A percentile compares a stretch with the other conserved stretches of the same genome.
Evolutionary conservation across 2,797 vertebrate genomes (phyloP).

Genomic region (Etheostoma nigrum): DNA sequence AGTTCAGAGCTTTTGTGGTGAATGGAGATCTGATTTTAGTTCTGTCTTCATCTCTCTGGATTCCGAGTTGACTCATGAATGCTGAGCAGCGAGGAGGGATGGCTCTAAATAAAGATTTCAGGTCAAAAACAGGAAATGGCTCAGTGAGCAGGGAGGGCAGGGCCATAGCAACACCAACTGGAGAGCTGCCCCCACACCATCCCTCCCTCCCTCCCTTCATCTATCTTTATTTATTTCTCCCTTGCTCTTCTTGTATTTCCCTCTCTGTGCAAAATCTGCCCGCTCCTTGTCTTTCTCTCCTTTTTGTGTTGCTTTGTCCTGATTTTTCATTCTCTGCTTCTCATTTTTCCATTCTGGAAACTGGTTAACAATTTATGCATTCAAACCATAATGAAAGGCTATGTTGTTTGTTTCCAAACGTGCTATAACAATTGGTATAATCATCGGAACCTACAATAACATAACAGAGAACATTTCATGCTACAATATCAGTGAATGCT

Average conservation of each 20-base stretch:
- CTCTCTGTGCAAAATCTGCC: conserved; percentile 40
- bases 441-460: background rate
- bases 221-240: conserved; percentile 64
- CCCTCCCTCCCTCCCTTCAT: conserved; percentile 47
- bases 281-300: background rate
- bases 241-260: conserved; percentile 62
- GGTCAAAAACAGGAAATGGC: conserved; percentile 99
- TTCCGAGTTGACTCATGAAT: conserved; percentile 80
- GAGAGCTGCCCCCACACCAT: conserved; percentile 71
- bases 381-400: background rate
- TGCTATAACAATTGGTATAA: background rate
- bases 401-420: background rate
- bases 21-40: conserved; percentile 69
- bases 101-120: conserved; percentile 99
- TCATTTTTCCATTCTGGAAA: background rate
- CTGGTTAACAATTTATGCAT: background rate
- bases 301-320: conserved; percentile 7
- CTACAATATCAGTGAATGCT: background rate
- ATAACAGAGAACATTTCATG: background rate
- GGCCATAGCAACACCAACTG: conserved; percentile 91
- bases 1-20: conserved; percentile 39
- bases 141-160: conserved; percentile 95
- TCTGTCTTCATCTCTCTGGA: conserved; percentile 73
- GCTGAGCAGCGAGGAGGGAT: conserved; percentile 87
- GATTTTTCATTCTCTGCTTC: background rate